Percentiles rank a stretch among this genome's conserved stretches.
These are phyloP conservation scores for Hyalella azteca DNA, from an alignment of 2,888 invertebrate genomes.

Conservation along the genomic window DNA sequence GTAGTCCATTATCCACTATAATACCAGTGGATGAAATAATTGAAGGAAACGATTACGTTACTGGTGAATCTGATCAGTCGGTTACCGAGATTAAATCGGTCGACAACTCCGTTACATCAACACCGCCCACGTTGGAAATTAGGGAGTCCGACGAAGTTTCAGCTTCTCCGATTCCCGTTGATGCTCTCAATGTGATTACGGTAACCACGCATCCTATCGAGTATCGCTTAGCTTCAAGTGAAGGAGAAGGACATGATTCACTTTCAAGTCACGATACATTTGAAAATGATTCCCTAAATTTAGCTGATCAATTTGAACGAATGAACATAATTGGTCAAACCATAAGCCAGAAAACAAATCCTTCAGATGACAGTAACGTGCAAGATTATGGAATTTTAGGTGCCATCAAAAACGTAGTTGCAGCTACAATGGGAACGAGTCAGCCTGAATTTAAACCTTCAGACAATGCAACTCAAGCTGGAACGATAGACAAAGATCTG, in stretches of 20 bases:
- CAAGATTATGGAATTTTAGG: background rate
- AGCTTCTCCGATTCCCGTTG: background rate
- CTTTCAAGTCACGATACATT: background rate
- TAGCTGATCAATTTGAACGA: conserved; percentile 6
- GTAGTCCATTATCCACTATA: too few species aligned
- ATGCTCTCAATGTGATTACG: background rate
- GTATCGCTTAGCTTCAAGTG: background rate
- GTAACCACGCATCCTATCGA: conserved; percentile 1
- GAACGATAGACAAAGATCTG: too few species aligned
- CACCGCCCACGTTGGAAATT: too few species aligned
- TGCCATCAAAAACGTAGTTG: background rate
- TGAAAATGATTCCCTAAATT: background rate
- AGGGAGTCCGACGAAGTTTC: background rate
- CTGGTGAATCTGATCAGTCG: background rate
- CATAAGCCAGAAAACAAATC: background rate
- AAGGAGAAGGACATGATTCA: background rate
- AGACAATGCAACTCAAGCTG: background rate
- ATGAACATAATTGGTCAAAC: background rate
- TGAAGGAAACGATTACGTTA: background rate
- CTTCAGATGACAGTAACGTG: background rate
- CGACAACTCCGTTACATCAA: background rate
- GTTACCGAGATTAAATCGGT: background rate
- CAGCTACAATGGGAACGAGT: background rate
- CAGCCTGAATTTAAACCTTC: background rate
- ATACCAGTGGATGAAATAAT: background rate